phyloP scores from a whole-genome alignment of 2,113 vertebrate genomes.

The Neolamprologus falcicula region DNA sequence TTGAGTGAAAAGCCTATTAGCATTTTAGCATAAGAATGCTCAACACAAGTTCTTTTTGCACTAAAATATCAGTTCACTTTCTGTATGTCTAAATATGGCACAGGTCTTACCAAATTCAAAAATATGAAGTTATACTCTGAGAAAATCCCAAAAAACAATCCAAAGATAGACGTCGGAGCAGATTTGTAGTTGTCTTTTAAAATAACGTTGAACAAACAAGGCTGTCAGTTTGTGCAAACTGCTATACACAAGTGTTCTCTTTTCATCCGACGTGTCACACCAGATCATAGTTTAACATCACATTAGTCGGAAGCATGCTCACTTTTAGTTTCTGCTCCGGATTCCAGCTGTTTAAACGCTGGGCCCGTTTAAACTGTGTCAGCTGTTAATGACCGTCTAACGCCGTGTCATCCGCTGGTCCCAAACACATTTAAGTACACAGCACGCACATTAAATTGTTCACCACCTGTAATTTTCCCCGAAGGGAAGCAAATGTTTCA shows the following conservation, averaged over 20 bases:
- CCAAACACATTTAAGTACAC: not conserved
- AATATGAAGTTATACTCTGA: not conserved
- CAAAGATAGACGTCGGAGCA: not conserved
- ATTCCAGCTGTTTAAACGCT: not conserved
- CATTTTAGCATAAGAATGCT: not conserved
- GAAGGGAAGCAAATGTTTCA: constrained; percentile 15
- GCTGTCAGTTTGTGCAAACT: not conserved
- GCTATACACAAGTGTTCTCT: not conserved
- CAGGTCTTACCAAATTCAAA: not conserved
- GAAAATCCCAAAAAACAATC: not conserved
- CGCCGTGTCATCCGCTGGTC: not conserved
- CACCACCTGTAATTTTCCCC: constrained; percentile 39
- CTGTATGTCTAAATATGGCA: not conserved
- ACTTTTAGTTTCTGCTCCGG: not conserved
- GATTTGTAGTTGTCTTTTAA: not conserved
- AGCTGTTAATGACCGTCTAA: constrained; percentile 17
- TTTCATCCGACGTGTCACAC: not conserved
- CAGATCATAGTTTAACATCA: not conserved
- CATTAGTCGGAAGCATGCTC: not conserved
- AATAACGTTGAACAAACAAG: not conserved
- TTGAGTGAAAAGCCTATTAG: not conserved
- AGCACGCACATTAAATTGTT: constrained; percentile 4
- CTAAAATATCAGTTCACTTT: not conserved
- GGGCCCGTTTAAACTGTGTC: not conserved
- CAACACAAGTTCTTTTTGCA: not conserved